phyloP scores from a whole-genome alignment of 1,140 invertebrate genomes.

The Neodiprion virginianus region DNA sequence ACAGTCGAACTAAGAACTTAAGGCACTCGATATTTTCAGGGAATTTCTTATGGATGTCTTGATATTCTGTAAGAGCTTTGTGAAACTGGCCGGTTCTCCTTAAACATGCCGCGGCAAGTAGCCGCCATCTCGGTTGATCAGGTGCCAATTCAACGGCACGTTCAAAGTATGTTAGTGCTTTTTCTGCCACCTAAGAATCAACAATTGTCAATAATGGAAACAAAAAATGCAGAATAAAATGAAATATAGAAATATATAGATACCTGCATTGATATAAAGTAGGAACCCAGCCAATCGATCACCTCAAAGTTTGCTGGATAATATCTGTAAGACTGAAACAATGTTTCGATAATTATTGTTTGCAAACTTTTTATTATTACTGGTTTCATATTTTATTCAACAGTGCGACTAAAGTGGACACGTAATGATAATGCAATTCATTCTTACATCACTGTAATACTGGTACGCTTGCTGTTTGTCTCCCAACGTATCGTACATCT shows the following conservation, averaged over 20 bases:
- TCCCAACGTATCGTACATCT: slow-evolving; percentile 83
- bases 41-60: slow-evolving; percentile 78
- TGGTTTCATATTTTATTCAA: slow-evolving; percentile 14
- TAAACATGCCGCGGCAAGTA: slow-evolving; percentile 86
- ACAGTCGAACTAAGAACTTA: slow-evolving; percentile 83
- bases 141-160: slow-evolving; percentile 88
- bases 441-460: slow-evolving; percentile 85
- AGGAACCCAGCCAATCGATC: slow-evolving; percentile 91
- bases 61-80: slow-evolving; percentile 81
- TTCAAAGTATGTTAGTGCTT: slow-evolving; percentile 89
- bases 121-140: slow-evolving; percentile 82
- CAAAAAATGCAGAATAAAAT: slow-evolving; percentile 2
- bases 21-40: slow-evolving; percentile 89
- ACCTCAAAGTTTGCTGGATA: slow-evolving; percentile 90
- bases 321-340: slow-evolving; percentile 79
- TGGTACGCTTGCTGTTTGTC: slow-evolving; percentile 94
- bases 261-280: slow-evolving; percentile 89
- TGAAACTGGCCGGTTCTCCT: slow-evolving; percentile 84
- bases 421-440: slow-evolving; percentile 25
- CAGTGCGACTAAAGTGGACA: slow-evolving; percentile 1
- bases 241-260: slow-evolving; percentile 15
- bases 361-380: slow-evolving; percentile 19
- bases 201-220: slow-evolving; percentile 8
- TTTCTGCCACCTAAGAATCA: slow-evolving; percentile 71
- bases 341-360: slow-evolving; percentile 8